Evolutionary conservation across 2,797 vertebrate genomes (phyloP).

Genomic region (Lacerta bilineata): DNA sequence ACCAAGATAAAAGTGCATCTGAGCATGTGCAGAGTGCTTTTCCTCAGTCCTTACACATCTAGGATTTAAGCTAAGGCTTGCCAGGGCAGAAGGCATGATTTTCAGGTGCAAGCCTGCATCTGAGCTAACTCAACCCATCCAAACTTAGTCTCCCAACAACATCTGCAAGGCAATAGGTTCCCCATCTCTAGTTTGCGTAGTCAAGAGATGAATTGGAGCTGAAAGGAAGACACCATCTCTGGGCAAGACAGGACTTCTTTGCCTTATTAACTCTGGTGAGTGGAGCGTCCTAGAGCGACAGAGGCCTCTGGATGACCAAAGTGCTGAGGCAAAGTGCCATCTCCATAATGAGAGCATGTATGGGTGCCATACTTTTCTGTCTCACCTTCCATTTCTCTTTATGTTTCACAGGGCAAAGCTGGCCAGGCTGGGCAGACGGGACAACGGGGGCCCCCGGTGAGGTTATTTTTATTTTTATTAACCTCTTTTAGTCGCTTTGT

Average conservation of each 20-base stretch:
- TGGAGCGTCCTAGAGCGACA: background rate
- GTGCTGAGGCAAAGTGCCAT: background rate
- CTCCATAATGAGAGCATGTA: background rate
- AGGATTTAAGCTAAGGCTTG: background rate
- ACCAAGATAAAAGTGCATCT: background rate
- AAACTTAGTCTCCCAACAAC: background rate
- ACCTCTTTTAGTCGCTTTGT: too few species aligned
- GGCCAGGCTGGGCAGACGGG: constrained; percentile 87
- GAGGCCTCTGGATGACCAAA: background rate
- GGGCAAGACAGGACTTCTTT: background rate
- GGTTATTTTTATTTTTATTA: constrained; percentile 48
- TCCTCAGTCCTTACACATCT: background rate
- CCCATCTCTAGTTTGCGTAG: background rate
- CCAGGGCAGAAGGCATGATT: background rate
- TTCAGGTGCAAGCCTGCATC: background rate
- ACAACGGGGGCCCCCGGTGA: constrained; percentile 89
- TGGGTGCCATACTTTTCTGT: background rate
- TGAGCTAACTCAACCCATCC: too few species aligned
- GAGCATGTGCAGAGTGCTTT: background rate
- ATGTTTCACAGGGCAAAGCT: constrained; percentile 85
- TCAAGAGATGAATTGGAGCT: background rate
- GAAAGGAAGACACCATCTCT: background rate
- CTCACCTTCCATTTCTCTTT: background rate
- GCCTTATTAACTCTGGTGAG: background rate
- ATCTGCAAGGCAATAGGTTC: background rate